Evolutionary conservation across 2,113 vertebrate species (phyloP).

Genomic region (Peromyscus leucopus): DNA sequence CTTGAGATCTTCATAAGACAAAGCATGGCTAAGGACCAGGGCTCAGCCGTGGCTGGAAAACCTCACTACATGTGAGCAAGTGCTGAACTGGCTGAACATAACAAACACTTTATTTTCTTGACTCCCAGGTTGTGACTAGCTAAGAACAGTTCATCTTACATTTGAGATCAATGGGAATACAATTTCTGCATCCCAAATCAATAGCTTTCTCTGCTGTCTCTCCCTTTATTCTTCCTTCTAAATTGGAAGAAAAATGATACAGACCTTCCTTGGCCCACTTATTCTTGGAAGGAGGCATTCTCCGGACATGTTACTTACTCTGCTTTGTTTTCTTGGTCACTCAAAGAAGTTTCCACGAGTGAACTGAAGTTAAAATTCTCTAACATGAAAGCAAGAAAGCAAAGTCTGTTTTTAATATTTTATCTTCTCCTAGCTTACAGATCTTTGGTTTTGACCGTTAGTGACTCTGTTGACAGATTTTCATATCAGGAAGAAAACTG

Average conservation of each 20-base stretch:
- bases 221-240: conserved; percentile 11
- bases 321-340: conserved; percentile 50
- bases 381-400: conserved; percentile 4
- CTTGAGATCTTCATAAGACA: neutral
- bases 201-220: conserved; percentile 43
- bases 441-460: conserved; percentile 53
- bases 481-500: conserved; percentile 28
- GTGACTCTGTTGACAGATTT: neutral
- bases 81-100: neutral
- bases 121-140: neutral
- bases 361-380: conserved; percentile 44
- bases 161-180: conserved; percentile 50
- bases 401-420: conserved; percentile 61
- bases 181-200: conserved; percentile 53
- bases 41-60: neutral
- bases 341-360: conserved; percentile 40
- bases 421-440: conserved; percentile 22
- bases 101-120: neutral
- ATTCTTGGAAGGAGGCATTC: conserved; percentile 25
- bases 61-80: neutral
- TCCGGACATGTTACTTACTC: neutral
- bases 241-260: conserved; percentile 36
- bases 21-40: neutral
- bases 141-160: conserved; percentile 15
- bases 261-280: conserved; percentile 15